phyloP scores from a whole-genome alignment of 1,140 invertebrate genomes.

The Papilio helenus region DNA sequence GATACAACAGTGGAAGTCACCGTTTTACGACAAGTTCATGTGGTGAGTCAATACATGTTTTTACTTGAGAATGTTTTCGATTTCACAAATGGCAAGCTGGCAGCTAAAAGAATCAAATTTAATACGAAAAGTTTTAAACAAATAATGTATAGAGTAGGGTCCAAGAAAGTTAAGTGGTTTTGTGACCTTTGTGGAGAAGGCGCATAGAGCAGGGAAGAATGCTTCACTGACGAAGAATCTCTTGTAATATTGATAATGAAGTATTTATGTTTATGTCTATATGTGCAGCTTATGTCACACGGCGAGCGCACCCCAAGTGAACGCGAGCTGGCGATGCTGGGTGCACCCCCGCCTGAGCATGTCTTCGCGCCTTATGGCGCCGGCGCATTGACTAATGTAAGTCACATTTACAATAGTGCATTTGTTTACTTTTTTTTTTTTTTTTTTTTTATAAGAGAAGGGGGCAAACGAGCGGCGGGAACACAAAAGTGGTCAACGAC shows the following conservation, averaged over 20 bases:
- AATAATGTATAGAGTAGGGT: too few species aligned
- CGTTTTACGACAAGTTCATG: conserved; percentile 78
- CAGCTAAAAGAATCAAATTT: too few species aligned
- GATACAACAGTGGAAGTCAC: conserved; percentile 76
- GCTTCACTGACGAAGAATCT: too few species aligned
- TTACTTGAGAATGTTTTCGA: background rate
- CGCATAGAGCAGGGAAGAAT: too few species aligned
- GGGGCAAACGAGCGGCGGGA: too few species aligned
- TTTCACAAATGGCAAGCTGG: too few species aligned
- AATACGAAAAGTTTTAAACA: too few species aligned
- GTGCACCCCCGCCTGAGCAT: conserved; percentile 72
- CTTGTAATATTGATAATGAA: background rate
- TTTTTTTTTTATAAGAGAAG: too few species aligned
- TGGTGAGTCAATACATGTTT: conserved; percentile 63
- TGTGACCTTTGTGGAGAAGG: too few species aligned
- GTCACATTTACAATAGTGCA: conserved; percentile 37
- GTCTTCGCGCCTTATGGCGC: conserved; percentile 81
- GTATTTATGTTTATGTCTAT: conserved; percentile 7
- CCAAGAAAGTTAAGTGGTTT: too few species aligned
- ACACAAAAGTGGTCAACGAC: too few species aligned
- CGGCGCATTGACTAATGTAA: conserved; percentile 83
- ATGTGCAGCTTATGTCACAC: conserved; percentile 81
- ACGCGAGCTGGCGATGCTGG: conserved; percentile 76
- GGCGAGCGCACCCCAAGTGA: conserved; percentile 82
- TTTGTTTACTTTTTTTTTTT: conserved; percentile 21